Percentiles rank a stretch among this genome's conserved stretches.
phyloP scores from a whole-genome alignment of 2,797 vertebrate genomes.

The Xenopus petersii region DNA sequence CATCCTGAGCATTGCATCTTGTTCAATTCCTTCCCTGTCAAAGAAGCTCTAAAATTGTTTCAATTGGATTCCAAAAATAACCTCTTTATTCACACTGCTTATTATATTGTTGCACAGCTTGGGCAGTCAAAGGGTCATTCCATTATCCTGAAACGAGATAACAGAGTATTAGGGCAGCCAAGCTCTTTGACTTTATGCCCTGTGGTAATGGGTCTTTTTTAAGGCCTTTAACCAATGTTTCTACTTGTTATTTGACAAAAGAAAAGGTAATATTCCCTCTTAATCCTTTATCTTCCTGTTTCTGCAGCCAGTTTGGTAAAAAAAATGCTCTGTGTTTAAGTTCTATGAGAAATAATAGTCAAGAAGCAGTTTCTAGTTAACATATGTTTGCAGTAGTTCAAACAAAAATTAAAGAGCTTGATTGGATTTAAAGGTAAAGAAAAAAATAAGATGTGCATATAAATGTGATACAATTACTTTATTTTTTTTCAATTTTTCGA shows the following conservation, averaged over 20 bases:
- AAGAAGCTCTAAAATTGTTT: constrained; percentile 63
- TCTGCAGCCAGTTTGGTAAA: constrained; percentile 33
- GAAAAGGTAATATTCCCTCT: constrained; percentile 64
- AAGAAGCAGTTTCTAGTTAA: constrained; percentile 32
- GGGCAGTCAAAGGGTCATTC: constrained; percentile 78
- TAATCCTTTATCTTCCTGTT: constrained; percentile 55
- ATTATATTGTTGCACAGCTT: constrained; percentile 69
- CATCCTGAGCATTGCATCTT: constrained; percentile 58
- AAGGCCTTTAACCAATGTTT: constrained; percentile 66
- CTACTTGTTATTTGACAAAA: constrained; percentile 61
- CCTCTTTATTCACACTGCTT: constrained; percentile 77
- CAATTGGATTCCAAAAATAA: constrained; percentile 81
- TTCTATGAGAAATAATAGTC: constrained; percentile 38
- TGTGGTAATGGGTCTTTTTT: constrained; percentile 67
- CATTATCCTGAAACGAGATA: constrained; percentile 74
- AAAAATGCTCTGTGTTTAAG: constrained; percentile 30
- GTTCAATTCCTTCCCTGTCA: constrained; percentile 66
- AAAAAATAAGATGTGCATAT: constrained; percentile 42
- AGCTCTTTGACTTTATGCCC: constrained; percentile 62
- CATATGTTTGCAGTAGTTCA: constrained; percentile 34
- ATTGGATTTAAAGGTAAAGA: constrained; percentile 44
- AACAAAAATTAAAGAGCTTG: constrained; percentile 24
- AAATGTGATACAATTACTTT: constrained; percentile 40
- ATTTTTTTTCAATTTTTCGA: constrained; percentile 33
- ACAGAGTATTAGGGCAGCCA: constrained; percentile 62